These are phyloP conservation scores for Microctenopoma stevenorrisi DNA, from an alignment of 2,797 vertebrate genomes.

Conservation along the genomic window DNA sequence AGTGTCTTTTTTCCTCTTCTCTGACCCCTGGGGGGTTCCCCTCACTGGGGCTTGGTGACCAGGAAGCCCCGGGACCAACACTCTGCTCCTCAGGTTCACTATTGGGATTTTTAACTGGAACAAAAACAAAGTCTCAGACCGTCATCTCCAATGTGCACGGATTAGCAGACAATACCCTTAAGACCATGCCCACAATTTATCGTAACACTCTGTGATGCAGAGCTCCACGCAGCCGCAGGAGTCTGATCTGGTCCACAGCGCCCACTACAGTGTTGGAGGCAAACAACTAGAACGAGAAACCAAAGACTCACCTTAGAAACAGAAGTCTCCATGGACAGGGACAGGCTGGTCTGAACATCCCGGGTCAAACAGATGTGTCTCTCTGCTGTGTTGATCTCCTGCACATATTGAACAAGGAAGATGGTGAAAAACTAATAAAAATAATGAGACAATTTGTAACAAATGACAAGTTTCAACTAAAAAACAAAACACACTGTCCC, in stretches of 20 bases:
- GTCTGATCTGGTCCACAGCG: no score
- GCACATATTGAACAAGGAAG: neutral
- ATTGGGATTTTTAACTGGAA: slow-evolving; percentile 93
- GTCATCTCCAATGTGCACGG: neutral
- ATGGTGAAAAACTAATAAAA: neutral
- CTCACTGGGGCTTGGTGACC: slow-evolving; percentile 90
- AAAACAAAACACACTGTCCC: neutral
- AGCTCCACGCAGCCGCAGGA: no score
- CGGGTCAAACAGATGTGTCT: slow-evolving; percentile 92
- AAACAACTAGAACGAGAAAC: neutral
- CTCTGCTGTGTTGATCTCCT: slow-evolving; percentile 88
- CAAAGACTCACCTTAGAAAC: slow-evolving; percentile 90
- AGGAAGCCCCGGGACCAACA: slow-evolving; percentile 92
- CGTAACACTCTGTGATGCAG: no score
- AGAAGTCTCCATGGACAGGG: slow-evolving; percentile 87
- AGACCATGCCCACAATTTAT: neutral
- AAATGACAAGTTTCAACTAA: no score
- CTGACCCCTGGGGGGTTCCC: slow-evolving; percentile 69
- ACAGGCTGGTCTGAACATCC: slow-evolving; percentile 88
- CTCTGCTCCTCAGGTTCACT: slow-evolving; percentile 87
- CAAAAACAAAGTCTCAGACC: neutral
- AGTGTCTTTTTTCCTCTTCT: slow-evolving; percentile 89
- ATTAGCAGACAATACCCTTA: neutral
- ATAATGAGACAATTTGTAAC: neutral
- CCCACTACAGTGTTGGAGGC: no score